phyloP scores from a whole-genome alignment of 2,113 vertebrate genomes.

The Brachypodius melanocephalos region DNA sequence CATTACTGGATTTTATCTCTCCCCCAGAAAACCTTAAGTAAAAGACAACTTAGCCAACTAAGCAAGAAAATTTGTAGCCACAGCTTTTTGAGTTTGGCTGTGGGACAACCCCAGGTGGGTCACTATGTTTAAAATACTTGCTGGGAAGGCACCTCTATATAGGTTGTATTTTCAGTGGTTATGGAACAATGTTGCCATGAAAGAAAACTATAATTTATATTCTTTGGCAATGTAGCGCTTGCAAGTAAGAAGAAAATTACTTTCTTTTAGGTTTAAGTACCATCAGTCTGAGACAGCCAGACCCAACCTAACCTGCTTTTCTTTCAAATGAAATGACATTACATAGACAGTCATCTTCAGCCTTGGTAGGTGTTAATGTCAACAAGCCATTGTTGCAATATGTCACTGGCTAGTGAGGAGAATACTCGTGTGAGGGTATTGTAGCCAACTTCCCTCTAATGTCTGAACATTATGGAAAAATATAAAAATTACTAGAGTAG shows the following conservation, averaged over 20 bases:
- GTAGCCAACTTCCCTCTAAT: neutral
- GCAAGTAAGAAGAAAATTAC: neutral
- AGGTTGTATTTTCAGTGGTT: neutral
- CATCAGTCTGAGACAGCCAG: neutral
- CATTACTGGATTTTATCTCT: neutral
- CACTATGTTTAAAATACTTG: neutral
- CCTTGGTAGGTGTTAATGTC: neutral
- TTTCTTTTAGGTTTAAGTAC: neutral
- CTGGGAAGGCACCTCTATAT: neutral
- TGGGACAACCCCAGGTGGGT: neutral
- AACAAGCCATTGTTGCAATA: neutral
- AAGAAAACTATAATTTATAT: neutral
- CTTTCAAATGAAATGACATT: constrained; percentile 5
- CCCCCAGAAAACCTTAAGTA: neutral
- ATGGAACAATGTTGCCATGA: neutral
- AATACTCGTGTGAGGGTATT: neutral
- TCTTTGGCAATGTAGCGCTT: neutral
- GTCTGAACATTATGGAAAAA: constrained; percentile 21
- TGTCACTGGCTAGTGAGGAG: neutral
- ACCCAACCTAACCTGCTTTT: neutral
- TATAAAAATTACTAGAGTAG: neutral
- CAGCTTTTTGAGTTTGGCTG: neutral
- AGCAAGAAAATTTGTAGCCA: neutral
- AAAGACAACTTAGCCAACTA: neutral
- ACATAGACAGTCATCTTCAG: neutral